phyloP scores from a whole-genome alignment of 2,797 vertebrate species.

The Enteromius paludinosus region DNA sequence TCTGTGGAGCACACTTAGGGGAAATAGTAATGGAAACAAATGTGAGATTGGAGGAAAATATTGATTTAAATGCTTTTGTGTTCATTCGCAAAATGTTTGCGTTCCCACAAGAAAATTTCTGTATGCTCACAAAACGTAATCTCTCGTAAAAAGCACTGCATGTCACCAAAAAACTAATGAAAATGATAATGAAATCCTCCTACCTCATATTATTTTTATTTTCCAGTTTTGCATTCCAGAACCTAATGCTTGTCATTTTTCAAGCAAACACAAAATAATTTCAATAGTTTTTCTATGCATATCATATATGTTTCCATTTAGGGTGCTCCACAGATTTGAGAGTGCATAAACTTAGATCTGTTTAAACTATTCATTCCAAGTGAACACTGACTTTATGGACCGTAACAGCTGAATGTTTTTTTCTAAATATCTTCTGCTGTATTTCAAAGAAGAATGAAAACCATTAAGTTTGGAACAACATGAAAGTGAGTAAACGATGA shows the following conservation, averaged over 20 bases:
- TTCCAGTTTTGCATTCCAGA: background rate
- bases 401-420: background rate
- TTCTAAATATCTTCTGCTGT: background rate
- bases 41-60: background rate
- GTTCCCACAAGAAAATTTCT: background rate
- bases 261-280: background rate
- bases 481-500: background rate
- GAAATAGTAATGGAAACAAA: background rate
- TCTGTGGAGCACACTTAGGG: background rate
- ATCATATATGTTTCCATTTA: background rate
- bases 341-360: background rate
- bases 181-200: background rate
- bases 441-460: background rate
- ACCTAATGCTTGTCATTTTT: background rate
- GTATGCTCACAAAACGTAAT: background rate
- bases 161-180: background rate
- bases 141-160: background rate
- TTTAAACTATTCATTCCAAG: background rate
- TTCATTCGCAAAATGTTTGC: background rate
- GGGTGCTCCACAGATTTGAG: background rate
- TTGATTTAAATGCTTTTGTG: background rate
- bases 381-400: background rate
- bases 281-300: background rate
- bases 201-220: background rate
- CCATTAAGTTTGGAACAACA: background rate